Conservation (phyloP, 2,113 vertebrate species). For the Phylloscopus trochilus region DNA sequence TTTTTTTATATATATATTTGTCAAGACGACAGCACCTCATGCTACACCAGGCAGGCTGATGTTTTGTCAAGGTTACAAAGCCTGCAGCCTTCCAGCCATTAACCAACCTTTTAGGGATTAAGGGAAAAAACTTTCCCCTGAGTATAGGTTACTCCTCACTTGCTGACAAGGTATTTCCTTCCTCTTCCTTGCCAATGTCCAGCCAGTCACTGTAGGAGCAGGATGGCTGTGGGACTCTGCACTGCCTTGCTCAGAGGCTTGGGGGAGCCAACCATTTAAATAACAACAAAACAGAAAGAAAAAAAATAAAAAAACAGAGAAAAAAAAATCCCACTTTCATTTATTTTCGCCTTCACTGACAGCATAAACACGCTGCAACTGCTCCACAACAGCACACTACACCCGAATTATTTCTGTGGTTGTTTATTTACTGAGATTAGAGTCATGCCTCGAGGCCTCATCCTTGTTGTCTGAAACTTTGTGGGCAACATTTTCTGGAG, state of each 20-base stretch:
- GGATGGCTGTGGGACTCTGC: not conserved
- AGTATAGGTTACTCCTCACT: not conserved
- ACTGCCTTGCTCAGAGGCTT: not conserved
- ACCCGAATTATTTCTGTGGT: not conserved
- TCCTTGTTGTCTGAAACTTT: conserved; percentile 27
- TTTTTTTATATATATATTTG: not conserved
- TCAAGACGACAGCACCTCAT: not conserved
- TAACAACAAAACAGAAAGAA: not conserved
- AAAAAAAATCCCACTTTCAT: not conserved
- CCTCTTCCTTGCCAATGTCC: not conserved
- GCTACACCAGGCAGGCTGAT: not conserved
- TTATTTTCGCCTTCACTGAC: not conserved
- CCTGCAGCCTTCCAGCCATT: not conserved
- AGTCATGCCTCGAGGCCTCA: not conserved
- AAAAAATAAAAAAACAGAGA: too few species aligned
- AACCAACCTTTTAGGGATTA: not conserved
- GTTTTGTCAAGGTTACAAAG: not conserved
- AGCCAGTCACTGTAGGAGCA: not conserved
- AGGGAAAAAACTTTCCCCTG: not conserved
- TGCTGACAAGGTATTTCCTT: not conserved
- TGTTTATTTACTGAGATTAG: conserved; percentile 35
- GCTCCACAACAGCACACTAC: not conserved
- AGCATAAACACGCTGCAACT: not conserved
- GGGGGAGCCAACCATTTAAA: not conserved
- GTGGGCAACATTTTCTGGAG: not conserved